phyloP scores from a whole-genome alignment of 2,797 vertebrate genomes.

The Hoplostethus atlanticus region DNA sequence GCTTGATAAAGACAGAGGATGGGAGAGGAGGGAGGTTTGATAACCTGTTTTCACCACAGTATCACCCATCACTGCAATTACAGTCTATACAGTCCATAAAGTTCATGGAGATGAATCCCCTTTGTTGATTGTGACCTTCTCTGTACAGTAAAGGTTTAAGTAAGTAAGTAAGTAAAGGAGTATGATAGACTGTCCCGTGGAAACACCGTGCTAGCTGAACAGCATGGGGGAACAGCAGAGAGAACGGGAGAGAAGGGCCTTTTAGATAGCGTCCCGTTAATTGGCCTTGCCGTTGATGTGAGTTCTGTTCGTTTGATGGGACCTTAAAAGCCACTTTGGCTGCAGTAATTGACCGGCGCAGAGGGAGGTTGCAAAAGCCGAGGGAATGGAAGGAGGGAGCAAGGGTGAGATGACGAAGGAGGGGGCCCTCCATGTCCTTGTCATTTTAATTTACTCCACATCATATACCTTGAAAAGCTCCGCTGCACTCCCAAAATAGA shows the following conservation, averaged over 20 bases:
- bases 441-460: slow-evolving; percentile 75
- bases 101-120: slow-evolving; percentile 37
- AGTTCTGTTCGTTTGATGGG: slow-evolving; percentile 45
- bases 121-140: slow-evolving; percentile 54
- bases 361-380: slow-evolving; percentile 29
- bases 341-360: slow-evolving; percentile 56
- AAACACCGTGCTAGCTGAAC: slow-evolving; percentile 6
- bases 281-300: slow-evolving; percentile 43
- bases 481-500: slow-evolving; percentile 58
- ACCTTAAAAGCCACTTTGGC: slow-evolving; percentile 66
- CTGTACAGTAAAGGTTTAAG: slow-evolving; percentile 41
- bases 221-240: neutral
- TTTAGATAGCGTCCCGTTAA: slow-evolving; percentile 47
- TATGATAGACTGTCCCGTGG: slow-evolving; percentile 24
- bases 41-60: slow-evolving; percentile 10
- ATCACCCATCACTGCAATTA: slow-evolving; percentile 5
- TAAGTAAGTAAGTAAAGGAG: slow-evolving; percentile 11
- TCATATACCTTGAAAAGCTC: slow-evolving; percentile 68
- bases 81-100: slow-evolving; percentile 6
- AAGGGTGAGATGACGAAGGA: slow-evolving; percentile 45
- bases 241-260: slow-evolving; percentile 2
- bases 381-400: slow-evolving; percentile 6
- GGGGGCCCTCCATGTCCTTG: slow-evolving; percentile 69
- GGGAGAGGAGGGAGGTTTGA: neutral
- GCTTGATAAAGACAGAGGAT: slow-evolving; percentile 23